phyloP scores from a whole-genome alignment of 2,113 vertebrate species.

The Aptenodytes forsteri region DNA sequence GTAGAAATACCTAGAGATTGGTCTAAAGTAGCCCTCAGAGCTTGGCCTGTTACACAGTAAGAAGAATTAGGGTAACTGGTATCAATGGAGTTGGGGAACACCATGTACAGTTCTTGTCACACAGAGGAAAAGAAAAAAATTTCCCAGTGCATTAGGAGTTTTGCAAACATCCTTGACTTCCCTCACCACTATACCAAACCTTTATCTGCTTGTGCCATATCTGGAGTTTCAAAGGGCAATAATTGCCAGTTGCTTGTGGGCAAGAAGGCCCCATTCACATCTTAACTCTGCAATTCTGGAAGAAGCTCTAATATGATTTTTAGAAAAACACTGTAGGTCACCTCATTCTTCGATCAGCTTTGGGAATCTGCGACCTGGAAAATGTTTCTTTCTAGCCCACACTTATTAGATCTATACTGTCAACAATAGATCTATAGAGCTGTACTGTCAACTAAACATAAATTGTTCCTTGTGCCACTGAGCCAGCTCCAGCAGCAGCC shows the following conservation, averaged over 20 bases:
- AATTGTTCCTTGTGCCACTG: not conserved
- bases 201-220: not conserved
- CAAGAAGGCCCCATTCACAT: not conserved
- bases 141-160: not conserved
- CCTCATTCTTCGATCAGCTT: not conserved
- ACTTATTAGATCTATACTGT: rapidly evolving
- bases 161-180: not conserved
- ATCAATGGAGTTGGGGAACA: rapidly evolving
- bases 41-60: not conserved
- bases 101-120: rapidly evolving
- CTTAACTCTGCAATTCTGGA: not conserved
- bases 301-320: not conserved
- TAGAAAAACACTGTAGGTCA: not conserved
- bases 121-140: not conserved
- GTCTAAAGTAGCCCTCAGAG: not conserved
- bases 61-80: rapidly evolving
- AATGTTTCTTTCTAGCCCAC: not conserved
- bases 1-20: not conserved
- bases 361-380: not conserved
- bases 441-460: rapidly evolving
- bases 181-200: rapidly evolving
- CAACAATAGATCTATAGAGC: no score
- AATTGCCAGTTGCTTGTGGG: rapidly evolving
- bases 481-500: not conserved
- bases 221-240: not conserved